Conservation (phyloP, 2,888 invertebrate genomes). For the Helleia helle region DNA sequence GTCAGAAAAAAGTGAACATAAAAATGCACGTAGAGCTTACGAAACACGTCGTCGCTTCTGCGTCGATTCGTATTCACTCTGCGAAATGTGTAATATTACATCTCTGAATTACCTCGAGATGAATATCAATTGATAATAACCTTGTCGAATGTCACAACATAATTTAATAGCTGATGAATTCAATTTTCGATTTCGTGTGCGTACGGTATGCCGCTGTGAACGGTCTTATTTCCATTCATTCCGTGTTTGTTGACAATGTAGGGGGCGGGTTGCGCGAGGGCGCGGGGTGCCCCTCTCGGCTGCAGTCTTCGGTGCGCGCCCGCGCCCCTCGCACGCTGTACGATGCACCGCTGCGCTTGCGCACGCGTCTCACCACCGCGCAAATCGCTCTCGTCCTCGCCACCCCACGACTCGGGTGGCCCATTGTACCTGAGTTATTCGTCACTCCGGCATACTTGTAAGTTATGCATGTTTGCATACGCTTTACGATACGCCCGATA, state of each 20-base stretch:
- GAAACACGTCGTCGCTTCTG: no score
- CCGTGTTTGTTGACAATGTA: conserved; percentile 57
- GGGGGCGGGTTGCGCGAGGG: conserved; percentile 42
- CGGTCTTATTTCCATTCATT: conserved; percentile 60
- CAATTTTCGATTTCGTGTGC: background rate
- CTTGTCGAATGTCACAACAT: background rate
- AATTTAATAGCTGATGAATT: background rate
- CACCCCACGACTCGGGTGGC: conserved; percentile 11
- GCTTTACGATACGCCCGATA: conserved; percentile 47
- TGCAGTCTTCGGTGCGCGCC: conserved; percentile 49
- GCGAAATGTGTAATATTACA: background rate
- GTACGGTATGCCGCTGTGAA: conserved; percentile 28
- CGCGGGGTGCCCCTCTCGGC: conserved; percentile 30
- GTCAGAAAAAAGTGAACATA: no score
- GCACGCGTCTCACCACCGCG: conserved; percentile 15
- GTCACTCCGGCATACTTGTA: conserved; percentile 47
- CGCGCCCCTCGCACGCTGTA: conserved; percentile 39
- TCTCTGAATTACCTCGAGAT: background rate
- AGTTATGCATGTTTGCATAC: conserved; percentile 59
- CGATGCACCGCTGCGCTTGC: conserved; percentile 31
- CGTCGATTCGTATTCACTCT: background rate
- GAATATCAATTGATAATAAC: background rate
- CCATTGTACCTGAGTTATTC: conserved; percentile 11
- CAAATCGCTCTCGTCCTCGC: conserved; percentile 8
- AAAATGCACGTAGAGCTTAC: no score